Conservation (phyloP, 2,113 vertebrate species). For the Equus przewalskii region DNA sequence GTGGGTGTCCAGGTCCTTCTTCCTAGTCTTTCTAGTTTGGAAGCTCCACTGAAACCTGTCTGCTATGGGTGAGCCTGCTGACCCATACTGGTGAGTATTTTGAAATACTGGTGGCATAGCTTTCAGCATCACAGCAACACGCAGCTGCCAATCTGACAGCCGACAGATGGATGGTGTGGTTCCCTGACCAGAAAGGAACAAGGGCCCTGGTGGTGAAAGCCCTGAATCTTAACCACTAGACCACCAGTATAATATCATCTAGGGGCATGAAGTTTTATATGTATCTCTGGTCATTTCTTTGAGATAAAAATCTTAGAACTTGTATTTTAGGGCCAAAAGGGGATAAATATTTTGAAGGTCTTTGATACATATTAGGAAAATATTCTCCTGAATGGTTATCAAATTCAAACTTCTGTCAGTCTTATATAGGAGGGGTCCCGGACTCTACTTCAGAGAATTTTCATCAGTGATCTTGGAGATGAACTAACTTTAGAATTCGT, state of each 20-base stretch:
- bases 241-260: neutral
- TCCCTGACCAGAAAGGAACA: too few relatives aligned
- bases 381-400: neutral
- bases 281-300: neutral
- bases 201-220: too few relatives aligned
- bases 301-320: constrained; percentile 48
- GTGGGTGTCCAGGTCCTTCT: too few relatives aligned
- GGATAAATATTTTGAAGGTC: neutral
- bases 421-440: neutral
- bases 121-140: too few relatives aligned
- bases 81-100: too few relatives aligned
- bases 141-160: too few relatives aligned
- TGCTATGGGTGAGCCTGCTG: too few relatives aligned
- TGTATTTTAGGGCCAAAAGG: neutral
- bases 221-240: too few relatives aligned
- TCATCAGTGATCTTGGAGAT: neutral
- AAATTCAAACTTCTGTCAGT: neutral
- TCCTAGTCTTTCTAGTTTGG: too few relatives aligned
- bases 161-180: too few relatives aligned
- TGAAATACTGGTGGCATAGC: too few relatives aligned
- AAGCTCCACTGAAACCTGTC: too few relatives aligned
- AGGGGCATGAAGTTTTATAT: neutral
- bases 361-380: neutral
- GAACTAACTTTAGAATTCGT: constrained; percentile 7
- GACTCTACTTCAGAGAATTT: neutral